These are phyloP conservation scores for Bembecia ichneumoniformis DNA, from an alignment of 2,888 invertebrate genomes.

Conservation along the genomic window DNA sequence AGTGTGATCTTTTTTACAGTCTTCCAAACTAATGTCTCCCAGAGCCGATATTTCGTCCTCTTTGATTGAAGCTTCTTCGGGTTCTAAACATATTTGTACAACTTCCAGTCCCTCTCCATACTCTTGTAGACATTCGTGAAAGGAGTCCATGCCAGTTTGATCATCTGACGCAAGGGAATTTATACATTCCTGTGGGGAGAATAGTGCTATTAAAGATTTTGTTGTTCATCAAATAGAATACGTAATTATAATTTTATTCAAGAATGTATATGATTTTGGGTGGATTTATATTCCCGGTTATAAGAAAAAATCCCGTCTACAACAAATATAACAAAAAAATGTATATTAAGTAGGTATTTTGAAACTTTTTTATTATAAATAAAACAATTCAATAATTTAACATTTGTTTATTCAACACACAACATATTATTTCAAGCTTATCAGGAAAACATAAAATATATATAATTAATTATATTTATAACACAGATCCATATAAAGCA, in stretches of 20 bases:
- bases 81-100: constrained; percentile 75
- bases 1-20: constrained; percentile 29
- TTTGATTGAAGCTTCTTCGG: constrained; percentile 70
- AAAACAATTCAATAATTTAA: not conserved
- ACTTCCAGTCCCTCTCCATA: constrained; percentile 76
- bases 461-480: not conserved
- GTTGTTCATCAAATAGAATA: no score
- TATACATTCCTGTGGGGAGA: constrained; percentile 50
- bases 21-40: constrained; percentile 59
- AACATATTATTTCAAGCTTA: not conserved
- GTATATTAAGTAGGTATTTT: no score
- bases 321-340: no score
- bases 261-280: no score
- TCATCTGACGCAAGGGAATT: constrained; percentile 74
- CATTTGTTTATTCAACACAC: not conserved
- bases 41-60: constrained; percentile 62
- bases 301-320: no score
- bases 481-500: not conserved
- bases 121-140: constrained; percentile 76
- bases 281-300: no score
- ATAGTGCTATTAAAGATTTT: not conserved
- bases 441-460: not conserved
- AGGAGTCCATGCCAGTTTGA: constrained; percentile 76
- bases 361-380: not conserved
- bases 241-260: no score